A percentile compares a stretch with the other conserved stretches of the same genome.
Conservation (phyloP, 2,888 invertebrate species). For the Plebejus anna region DNA sequence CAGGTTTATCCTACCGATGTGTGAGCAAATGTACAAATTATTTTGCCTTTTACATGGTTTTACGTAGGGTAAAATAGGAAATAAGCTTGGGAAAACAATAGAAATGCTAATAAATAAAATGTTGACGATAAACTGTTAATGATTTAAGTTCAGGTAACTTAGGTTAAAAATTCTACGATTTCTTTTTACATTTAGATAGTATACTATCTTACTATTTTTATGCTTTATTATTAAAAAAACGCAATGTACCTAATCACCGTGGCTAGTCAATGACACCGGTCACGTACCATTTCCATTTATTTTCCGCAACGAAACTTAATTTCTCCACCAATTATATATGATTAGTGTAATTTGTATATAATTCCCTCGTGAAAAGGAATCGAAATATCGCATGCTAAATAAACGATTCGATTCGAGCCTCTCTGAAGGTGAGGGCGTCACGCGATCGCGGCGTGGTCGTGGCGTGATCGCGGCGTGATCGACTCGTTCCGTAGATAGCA, state of each 20-base stretch:
- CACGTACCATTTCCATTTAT: background rate
- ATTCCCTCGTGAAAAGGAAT: slow-evolving; percentile 25
- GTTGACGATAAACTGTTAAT: too few relatives aligned
- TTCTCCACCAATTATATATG: slow-evolving; percentile 6
- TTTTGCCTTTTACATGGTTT: background rate
- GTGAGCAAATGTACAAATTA: background rate
- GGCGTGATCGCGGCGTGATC: slow-evolving; percentile 34
- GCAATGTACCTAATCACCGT: background rate
- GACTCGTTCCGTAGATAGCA: slow-evolving; percentile 35
- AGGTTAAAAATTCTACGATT: too few relatives aligned
- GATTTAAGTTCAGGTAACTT: too few relatives aligned
- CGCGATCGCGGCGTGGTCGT: slow-evolving; percentile 27
- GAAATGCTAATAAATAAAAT: too few relatives aligned
- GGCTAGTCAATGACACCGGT: background rate
- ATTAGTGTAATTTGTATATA: slow-evolving; percentile 22
- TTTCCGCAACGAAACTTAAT: slow-evolving; percentile 13
- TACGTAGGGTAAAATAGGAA: background rate
- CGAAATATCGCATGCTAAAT: slow-evolving; percentile 32
- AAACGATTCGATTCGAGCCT: slow-evolving; percentile 33
- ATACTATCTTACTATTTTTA: too few relatives aligned
- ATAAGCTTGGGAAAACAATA: background rate
- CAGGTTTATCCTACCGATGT: slow-evolving; percentile 48
- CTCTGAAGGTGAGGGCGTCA: slow-evolving; percentile 31
- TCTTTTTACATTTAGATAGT: too few relatives aligned
- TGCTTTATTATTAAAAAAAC: background rate